These are phyloP conservation scores for Malachius bipustulatus DNA, from an alignment of 2,888 invertebrate species.

Conservation along the genomic window DNA sequence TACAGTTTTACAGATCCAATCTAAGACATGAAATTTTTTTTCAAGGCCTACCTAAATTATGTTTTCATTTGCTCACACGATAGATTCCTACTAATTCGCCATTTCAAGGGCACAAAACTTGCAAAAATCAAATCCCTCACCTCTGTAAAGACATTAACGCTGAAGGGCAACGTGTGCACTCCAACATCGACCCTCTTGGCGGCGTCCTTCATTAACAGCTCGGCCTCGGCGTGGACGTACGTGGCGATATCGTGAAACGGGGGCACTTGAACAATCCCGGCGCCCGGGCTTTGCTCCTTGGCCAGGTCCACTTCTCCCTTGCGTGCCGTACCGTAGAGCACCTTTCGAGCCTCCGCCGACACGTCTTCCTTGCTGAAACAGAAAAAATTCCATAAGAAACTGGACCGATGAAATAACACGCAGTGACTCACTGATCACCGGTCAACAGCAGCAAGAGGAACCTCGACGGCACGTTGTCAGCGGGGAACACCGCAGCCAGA, in stretches of 20 bases:
- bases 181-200: conserved; percentile 50
- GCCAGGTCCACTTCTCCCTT: conserved; percentile 40
- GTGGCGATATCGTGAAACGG: conserved; percentile 60
- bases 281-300: conserved; percentile 17
- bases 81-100: no score
- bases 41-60: no score
- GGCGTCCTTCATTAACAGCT: conserved; percentile 47
- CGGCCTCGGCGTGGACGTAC: conserved; percentile 57
- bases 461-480: conserved; percentile 68
- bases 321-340: conserved; percentile 59
- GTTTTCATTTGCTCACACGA: no score
- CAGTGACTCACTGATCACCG: conserved; percentile 60
- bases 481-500: conserved; percentile 68
- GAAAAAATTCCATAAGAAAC: no score
- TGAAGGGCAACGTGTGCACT: conserved; percentile 60
- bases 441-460: conserved; percentile 71
- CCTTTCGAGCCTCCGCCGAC: conserved; percentile 57
- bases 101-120: conserved; percentile 5
- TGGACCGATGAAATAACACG: background rate
- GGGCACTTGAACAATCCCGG: conserved; percentile 45
- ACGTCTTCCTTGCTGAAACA: conserved; percentile 60
- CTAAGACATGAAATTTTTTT: no score
- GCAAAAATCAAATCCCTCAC: conserved; percentile 28
- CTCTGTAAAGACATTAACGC: conserved; percentile 59
- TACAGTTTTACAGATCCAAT: no score